Evolutionary conservation across 1,140 invertebrate genomes (phyloP).

Genomic region (Trichogramma pretiosum): DNA sequence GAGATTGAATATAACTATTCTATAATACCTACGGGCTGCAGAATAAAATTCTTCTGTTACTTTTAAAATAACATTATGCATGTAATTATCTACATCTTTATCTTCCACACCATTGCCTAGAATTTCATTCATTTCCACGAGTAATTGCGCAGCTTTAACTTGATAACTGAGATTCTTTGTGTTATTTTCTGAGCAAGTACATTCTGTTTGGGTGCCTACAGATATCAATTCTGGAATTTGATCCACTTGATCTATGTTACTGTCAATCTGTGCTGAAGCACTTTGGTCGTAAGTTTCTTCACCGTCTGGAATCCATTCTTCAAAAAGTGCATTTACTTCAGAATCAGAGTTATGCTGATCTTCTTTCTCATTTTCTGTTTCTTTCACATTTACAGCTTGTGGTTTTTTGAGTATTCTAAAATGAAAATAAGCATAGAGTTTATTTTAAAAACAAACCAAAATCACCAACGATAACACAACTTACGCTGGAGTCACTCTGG

Average conservation of each 20-base stretch:
- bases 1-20: neutral
- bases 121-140: slow-evolving; percentile 1
- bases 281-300: neutral
- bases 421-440: no score
- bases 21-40: neutral
- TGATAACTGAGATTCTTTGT: neutral
- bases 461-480: neutral
- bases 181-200: no score
- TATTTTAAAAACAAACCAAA: neutral
- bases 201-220: no score
- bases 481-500: neutral
- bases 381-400: no score
- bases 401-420: no score
- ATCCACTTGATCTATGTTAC: neutral
- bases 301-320: no score
- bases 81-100: neutral
- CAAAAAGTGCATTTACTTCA: no score
- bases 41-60: neutral
- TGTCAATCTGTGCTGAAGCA: neutral
- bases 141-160: neutral
- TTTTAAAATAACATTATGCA: neutral
- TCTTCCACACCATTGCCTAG: neutral
- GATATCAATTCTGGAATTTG: no score
- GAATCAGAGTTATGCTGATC: no score
- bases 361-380: no score